phyloP scores from a whole-genome alignment of 2,113 vertebrate species.

The Anas platyrhynchos region DNA sequence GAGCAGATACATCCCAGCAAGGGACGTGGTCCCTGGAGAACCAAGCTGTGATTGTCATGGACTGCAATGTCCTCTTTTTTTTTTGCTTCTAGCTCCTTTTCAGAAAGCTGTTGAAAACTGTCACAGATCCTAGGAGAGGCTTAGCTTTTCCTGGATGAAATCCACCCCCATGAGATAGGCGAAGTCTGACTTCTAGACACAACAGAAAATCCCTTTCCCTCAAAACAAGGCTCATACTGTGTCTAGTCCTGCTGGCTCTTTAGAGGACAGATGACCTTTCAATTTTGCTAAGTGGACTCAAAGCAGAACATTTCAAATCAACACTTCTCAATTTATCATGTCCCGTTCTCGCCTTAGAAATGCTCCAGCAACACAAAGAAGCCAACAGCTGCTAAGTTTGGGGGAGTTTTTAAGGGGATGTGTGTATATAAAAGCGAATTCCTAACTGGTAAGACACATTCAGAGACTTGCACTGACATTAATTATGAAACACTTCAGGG shows the following conservation, averaged over 20 bases:
- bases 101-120: not conserved
- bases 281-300: conserved; percentile 4
- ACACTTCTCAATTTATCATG: conserved; percentile 10
- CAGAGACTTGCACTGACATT: conserved; percentile 25
- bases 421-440: conserved; percentile 52
- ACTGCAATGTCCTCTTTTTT: not conserved
- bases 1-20: not conserved
- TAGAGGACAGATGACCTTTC: conserved; percentile 42
- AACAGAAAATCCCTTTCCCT: conserved; percentile 14
- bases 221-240: not conserved
- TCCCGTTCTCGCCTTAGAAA: conserved; percentile 17
- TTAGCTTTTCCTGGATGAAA: not conserved
- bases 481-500: conserved; percentile 36
- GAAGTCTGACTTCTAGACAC: not conserved
- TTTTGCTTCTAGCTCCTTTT: not conserved
- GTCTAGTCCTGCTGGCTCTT: conserved; percentile 3
- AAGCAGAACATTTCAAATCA: conserved; percentile 17
- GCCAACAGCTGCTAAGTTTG: conserved; percentile 37
- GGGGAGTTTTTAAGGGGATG: conserved; percentile 7
- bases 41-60: not conserved
- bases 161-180: not conserved
- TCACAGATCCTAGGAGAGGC: not conserved
- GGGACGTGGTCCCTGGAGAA: not conserved
- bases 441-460: conserved; percentile 38
- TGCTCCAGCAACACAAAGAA: not conserved